Base-by-base conservation (phyloP, 2,113 vertebrate genomes). In the Aleadryas rufinucha region DNA sequence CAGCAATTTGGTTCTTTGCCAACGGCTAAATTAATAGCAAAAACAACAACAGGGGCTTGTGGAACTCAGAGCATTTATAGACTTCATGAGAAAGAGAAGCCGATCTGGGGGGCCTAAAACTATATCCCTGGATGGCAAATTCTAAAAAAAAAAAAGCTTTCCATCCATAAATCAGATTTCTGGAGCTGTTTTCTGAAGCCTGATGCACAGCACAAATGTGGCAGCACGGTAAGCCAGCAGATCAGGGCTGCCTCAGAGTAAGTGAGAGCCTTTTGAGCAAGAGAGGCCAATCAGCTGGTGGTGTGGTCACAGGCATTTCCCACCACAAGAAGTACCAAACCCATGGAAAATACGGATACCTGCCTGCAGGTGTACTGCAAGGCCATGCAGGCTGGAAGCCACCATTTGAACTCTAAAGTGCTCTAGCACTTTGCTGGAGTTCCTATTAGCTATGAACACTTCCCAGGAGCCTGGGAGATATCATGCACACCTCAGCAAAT, bases 41-140 rank as follows among this genome's bases (percentile, higher is more conserved):
- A 91, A 97, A 89, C 13, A 96, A 95, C 88, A 95, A 96, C 93
- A 92, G 70, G 39, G 89, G 84, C 61, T 89, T 91, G 78, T 93
- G 93, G 90, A 95, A 92, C 91, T 89, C 31, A 2, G 65, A 82
- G 92, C 84, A n/a, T 89, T 93, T 95, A 91, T 15, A 90, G 93
- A 94, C 63, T 85, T 65, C 0, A 6, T 54, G 66, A 95, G 87
- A 95, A 95, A 95, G 63, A 91, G 80, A 95, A 91, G 66, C 37
- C 8, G 0, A 47, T 90, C 74, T 86, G 91, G 82, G 91, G 78
- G 87, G 82, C 59, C 87, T 86, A 90, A 52, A 85, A 74, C 68
- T 74, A 5, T n/a, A 86, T 18, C 59, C 82, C 78, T 83, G 63
- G n/a, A 84, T 66, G 47, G 83, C n/a, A 94, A 96, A 60, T 24